A percentile compares a stretch with the other conserved stretches of the same genome.
Conservation (phyloP, 2,888 invertebrate species). For the Sminthurides aquaticus region DNA sequence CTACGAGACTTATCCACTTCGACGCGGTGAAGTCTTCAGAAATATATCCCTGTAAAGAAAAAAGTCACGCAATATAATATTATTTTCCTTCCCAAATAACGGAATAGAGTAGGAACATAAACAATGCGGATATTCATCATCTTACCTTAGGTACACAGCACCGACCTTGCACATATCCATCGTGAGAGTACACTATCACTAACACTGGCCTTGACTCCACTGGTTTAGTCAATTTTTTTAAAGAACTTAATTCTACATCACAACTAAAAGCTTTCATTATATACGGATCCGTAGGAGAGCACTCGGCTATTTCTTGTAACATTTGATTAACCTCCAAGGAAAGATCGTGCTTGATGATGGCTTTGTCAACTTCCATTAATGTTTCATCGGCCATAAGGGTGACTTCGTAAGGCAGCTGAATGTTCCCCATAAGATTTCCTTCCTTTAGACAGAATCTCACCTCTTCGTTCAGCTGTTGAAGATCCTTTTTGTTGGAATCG, state of each 20-base stretch:
- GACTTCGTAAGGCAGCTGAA: conserved; percentile 35
- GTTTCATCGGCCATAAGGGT: conserved; percentile 26
- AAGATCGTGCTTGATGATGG: conserved; percentile 30
- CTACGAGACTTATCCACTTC: conserved; percentile 60
- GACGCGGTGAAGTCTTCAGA: conserved; percentile 58
- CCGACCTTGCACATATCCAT: conserved; percentile 59
- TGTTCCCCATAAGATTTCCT: conserved; percentile 3
- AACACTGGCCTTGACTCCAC: conserved; percentile 60
- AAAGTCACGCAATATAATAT: background rate
- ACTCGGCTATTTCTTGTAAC: conserved; percentile 24
- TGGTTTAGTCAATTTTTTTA: conserved; percentile 56
- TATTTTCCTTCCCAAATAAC: background rate
- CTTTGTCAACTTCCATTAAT: conserved; percentile 29
- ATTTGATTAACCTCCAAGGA: conserved; percentile 27
- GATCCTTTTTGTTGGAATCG: conserved; percentile 12
- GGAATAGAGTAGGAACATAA: background rate
- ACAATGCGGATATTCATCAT: background rate
- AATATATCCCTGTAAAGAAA: conserved; percentile 51
- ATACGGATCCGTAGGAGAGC: conserved; percentile 17
- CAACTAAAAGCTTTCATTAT: conserved; percentile 31
- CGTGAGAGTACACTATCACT: conserved; percentile 51
- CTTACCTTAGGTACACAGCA: conserved; percentile 63
- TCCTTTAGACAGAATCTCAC: conserved; percentile 23
- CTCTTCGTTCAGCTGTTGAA: conserved; percentile 24
- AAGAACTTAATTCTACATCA: conserved; percentile 46